Conservation (phyloP, 2,113 vertebrate genomes). For the Chamaetylas fuelleborni region DNA sequence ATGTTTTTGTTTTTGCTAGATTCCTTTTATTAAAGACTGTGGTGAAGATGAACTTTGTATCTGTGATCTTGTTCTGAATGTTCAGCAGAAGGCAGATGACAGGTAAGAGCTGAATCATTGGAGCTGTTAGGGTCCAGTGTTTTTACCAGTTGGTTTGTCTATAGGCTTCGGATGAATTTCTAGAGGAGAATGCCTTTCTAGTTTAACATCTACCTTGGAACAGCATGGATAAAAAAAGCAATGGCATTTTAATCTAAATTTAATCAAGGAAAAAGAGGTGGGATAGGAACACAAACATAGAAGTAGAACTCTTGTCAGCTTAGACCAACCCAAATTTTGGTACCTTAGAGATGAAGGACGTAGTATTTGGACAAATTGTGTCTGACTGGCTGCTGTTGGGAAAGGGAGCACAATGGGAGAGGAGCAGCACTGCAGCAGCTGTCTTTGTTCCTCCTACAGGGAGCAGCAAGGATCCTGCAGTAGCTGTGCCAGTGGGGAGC, state of each 20-base stretch:
- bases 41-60: slow-evolving; percentile 86
- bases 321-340: background rate
- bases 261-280: background rate
- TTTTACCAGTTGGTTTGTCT: background rate
- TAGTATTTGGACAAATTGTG: background rate
- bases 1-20: slow-evolving; percentile 59
- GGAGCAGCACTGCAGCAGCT: background rate
- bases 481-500: background rate
- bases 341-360: background rate
- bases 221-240: background rate
- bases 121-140: background rate
- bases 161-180: background rate
- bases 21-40: slow-evolving; percentile 90
- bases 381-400: background rate
- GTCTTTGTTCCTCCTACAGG: fast-evolving
- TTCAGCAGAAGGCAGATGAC: slow-evolving; percentile 64
- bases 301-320: background rate
- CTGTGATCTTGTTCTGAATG: slow-evolving; percentile 82
- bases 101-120: slow-evolving; percentile 68
- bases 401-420: background rate
- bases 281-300: background rate
- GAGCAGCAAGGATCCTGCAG: background rate
- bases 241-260: background rate
- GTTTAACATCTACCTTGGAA: background rate
- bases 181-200: background rate